Base-by-base conservation (phyloP, 1,140 invertebrate species). In the Zaprionus camerounensis region DNA sequence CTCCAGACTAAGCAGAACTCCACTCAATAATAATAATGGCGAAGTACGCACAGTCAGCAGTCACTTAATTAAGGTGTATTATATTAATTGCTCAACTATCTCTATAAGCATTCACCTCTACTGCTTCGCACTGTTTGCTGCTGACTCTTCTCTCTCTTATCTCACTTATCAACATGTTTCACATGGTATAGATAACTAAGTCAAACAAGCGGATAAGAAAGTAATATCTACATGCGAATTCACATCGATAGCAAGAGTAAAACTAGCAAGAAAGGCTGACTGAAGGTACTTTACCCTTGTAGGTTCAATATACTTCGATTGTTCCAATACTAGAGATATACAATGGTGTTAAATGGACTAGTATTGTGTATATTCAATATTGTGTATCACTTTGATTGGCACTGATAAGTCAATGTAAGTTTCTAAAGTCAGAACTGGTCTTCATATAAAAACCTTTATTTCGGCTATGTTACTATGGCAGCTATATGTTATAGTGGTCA, bases 191-290 rank as follows among this genome's bases (percentile, higher is more conserved):
- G 46, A 51, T 51, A 51, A 51, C 6, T 51, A 5, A 5, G 2
- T 12, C 46, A 51, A 51, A 51, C 46, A 51, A 5, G 11, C 46
- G 46, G 46, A 51, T 51, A 51, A 51, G 20, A 51, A 51, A 51
- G 46, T 24, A 51, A 51, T 22, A 51, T 46, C 41, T 46, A 46
- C 41, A 46, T 11, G 41, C 41, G n/a, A 46, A 46, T 46, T 20
- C n/a, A 17, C 17, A 46, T 51, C n/a, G 46, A 51, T 51, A 24
- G 20, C 46, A 49, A 49, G 22, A 49, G 20, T 22, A 24, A 51
- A 51, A 24, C 12, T 2, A n/a, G 41, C 1, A 46, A 46, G 1
- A 51, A 11, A 17, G 28, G 1, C 7, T 28, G 3, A 9, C 6
- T 6, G 3, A 31, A 31, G 31, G 2, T 11, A 0, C 2, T 31